Evolutionary conservation across 2,888 invertebrate genomes (phyloP).

Genomic region (Polydrusus tereticollis): DNA sequence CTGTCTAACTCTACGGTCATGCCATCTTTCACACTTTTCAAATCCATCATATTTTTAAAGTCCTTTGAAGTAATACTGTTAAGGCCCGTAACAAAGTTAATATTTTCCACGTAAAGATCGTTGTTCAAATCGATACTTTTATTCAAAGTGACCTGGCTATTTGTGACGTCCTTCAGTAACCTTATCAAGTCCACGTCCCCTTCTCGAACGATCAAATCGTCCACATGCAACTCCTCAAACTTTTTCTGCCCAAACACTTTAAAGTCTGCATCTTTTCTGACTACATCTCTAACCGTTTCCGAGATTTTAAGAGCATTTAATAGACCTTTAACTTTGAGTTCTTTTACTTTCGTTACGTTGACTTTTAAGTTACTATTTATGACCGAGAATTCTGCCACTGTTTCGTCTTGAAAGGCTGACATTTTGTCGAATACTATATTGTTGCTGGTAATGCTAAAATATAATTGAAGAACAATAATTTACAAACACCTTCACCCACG

Average conservation of each 20-base stretch:
- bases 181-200: constrained; percentile 47
- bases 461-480: too few species aligned
- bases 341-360: constrained; percentile 49
- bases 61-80: constrained; percentile 65
- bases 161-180: constrained; percentile 35
- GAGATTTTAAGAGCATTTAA: constrained; percentile 59
- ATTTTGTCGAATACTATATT: constrained; percentile 53
- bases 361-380: constrained; percentile 37
- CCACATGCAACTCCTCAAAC: constrained; percentile 58
- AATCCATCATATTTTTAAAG: constrained; percentile 66
- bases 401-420: background rate
- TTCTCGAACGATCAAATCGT: constrained; percentile 53
- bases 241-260: constrained; percentile 56
- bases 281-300: constrained; percentile 60
- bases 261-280: constrained; percentile 51
- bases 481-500: too few species aligned
- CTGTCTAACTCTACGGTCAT: constrained; percentile 55
- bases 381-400: background rate
- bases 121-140: constrained; percentile 49
- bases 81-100: constrained; percentile 64
- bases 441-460: constrained; percentile 51
- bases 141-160: constrained; percentile 48
- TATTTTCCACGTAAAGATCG: constrained; percentile 61
- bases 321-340: constrained; percentile 51
- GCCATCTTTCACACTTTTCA: constrained; percentile 61